Conservation (phyloP, 2,888 invertebrate genomes). For the Disparrhopalites patrizii region DNA sequence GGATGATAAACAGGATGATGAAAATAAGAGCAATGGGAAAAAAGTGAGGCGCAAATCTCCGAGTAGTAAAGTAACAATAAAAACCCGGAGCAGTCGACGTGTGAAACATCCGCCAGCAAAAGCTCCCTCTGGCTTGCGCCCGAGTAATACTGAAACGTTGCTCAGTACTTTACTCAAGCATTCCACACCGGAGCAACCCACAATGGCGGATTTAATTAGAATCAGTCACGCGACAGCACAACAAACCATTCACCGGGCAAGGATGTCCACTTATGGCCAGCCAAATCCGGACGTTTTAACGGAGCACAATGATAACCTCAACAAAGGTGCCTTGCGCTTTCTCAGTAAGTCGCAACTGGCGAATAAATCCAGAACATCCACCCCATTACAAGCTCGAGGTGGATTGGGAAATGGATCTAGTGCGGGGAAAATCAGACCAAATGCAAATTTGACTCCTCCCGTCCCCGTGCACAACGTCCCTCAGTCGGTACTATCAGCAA, state of each 20-base stretch:
- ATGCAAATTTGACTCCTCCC: no score
- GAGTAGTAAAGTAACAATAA: background rate
- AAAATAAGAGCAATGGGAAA: background rate
- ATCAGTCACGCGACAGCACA: conserved; percentile 16
- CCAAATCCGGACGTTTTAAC: background rate
- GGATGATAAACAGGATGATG: background rate
- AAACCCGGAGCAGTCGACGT: background rate
- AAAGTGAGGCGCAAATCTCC: background rate
- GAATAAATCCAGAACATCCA: no score
- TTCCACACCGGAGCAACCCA: conserved; percentile 9
- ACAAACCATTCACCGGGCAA: background rate
- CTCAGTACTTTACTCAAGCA: conserved; percentile 16
- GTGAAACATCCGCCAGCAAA: background rate
- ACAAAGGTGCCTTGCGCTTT: background rate
- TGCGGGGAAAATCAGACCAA: conserved; percentile 18
- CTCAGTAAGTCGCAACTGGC: background rate
- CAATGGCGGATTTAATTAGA: conserved; percentile 25
- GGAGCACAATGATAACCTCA: background rate
- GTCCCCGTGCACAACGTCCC: no score
- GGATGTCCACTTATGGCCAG: background rate
- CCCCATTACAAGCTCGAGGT: background rate
- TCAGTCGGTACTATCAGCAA: no score
- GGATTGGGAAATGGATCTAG: background rate
- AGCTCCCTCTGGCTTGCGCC: background rate
- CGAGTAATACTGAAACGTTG: conserved; percentile 6